A percentile compares a stretch with the other conserved stretches of the same genome.
Conservation (phyloP, 2,113 vertebrate genomes). For the Seriola aureovittata region DNA sequence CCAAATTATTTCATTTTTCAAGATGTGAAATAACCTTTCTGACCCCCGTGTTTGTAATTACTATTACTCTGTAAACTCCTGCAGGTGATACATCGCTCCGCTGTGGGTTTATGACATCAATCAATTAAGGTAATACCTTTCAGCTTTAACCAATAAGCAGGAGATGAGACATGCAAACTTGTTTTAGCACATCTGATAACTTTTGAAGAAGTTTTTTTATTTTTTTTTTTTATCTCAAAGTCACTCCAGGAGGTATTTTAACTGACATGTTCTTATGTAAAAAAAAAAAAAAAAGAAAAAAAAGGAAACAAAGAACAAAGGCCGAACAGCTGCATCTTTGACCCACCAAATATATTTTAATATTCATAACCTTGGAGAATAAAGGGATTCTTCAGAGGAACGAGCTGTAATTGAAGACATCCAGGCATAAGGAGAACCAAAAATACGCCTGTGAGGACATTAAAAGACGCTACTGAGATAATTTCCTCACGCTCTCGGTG, state of each 20-base stretch:
- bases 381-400: slow-evolving; percentile 33
- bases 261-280: slow-evolving; percentile 11
- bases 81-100: slow-evolving; percentile 11
- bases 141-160: slow-evolving; percentile 10
- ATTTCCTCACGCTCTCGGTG: no score
- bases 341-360: slow-evolving; percentile 39
- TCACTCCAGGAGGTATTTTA: slow-evolving; percentile 33
- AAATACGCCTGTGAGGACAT: background rate
- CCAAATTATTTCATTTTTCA: background rate
- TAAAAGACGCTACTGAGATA: slow-evolving; percentile 7
- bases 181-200: slow-evolving; percentile 4
- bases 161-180: slow-evolving; percentile 11
- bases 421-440: slow-evolving; percentile 6
- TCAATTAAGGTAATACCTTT: slow-evolving; percentile 19
- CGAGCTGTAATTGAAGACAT: slow-evolving; percentile 1
- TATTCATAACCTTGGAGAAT: slow-evolving; percentile 36
- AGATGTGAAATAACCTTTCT: slow-evolving; percentile 1
- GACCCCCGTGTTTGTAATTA: slow-evolving; percentile 12
- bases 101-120: slow-evolving; percentile 22
- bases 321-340: slow-evolving; percentile 18
- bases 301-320: slow-evolving; percentile 41
- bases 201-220: background rate
- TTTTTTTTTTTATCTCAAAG: background rate
- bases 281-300: slow-evolving; percentile 47
- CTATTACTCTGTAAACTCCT: slow-evolving; percentile 13